phyloP scores from a whole-genome alignment of 2,113 vertebrate genomes.

The Ailurus styani region DNA sequence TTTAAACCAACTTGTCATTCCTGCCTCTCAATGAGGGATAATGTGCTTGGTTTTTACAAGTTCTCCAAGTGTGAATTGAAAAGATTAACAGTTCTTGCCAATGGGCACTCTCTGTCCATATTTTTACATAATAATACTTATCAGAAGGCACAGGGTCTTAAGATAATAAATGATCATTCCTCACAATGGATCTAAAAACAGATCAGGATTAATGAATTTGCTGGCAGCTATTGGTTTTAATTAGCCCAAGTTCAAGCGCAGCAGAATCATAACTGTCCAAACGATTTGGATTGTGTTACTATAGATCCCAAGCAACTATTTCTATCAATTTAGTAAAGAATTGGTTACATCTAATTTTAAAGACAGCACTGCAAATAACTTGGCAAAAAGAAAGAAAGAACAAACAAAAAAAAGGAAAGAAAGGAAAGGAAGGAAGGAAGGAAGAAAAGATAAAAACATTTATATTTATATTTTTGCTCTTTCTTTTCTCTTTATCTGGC shows the following conservation, averaged over 20 bases:
- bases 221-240: conserved; percentile 62
- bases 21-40: conserved; percentile 38
- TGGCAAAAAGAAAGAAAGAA: neutral
- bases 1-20: conserved; percentile 59
- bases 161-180: conserved; percentile 62
- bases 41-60: conserved; percentile 47
- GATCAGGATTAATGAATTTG: conserved; percentile 64
- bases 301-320: neutral
- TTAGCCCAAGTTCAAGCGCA: conserved; percentile 58
- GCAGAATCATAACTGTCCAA: conserved; percentile 44
- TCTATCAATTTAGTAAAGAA: neutral
- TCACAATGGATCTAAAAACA: conserved; percentile 63
- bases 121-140: conserved; percentile 62
- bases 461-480: neutral
- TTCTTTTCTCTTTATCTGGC: neutral
- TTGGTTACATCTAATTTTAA: conserved; percentile 31
- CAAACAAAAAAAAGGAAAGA: no score
- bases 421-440: no score
- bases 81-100: conserved; percentile 64
- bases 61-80: conserved; percentile 56
- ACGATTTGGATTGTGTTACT: conserved; percentile 33
- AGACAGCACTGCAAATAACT: neutral
- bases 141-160: conserved; percentile 44
- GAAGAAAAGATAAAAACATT: neutral
- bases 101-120: conserved; percentile 37